A percentile compares a stretch with the other conserved stretches of the same genome.
Conservation (phyloP, 2,888 invertebrate species). For the Lordiphosa andalusiaca region DNA sequence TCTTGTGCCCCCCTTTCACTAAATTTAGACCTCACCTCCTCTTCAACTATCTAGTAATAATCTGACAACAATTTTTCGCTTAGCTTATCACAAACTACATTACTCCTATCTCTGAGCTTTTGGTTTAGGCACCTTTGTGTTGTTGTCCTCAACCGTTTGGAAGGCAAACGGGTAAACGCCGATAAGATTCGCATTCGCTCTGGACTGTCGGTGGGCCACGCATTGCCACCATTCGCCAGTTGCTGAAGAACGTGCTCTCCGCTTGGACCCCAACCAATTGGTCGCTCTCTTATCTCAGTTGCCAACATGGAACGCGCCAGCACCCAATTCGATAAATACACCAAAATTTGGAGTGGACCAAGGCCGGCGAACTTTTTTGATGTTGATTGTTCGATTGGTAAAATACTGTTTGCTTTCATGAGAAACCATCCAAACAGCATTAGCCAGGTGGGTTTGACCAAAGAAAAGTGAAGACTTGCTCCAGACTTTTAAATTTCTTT, state of each 20-base stretch:
- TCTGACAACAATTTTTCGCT: conserved; percentile 17
- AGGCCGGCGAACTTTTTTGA: conserved; percentile 73
- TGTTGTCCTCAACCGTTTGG: conserved; percentile 50
- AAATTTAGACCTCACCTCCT: not conserved
- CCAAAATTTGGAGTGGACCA: conserved; percentile 77
- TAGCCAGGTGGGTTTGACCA: conserved; percentile 59
- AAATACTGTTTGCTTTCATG: conserved; percentile 76
- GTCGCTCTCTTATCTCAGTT: conserved; percentile 36
- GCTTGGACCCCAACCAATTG: conserved; percentile 37
- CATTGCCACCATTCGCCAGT: conserved; percentile 42
- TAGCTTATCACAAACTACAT: conserved; percentile 29
- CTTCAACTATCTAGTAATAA: not conserved
- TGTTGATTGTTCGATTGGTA: conserved; percentile 76
- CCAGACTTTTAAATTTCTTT: not conserved
- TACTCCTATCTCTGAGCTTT: conserved; percentile 45
- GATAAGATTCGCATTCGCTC: conserved; percentile 32
- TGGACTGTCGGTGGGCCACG: conserved; percentile 25
- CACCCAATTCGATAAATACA: conserved; percentile 76
- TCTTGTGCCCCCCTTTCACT: not conserved
- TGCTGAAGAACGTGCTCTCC: conserved; percentile 41
- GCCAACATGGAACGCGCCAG: conserved; percentile 62
- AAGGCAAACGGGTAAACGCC: conserved; percentile 40
- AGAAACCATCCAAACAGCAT: conserved; percentile 70
- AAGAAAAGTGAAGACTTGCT: no score
- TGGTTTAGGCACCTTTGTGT: conserved; percentile 36